Percentiles rank a stretch among this genome's conserved stretches.
Evolutionary conservation across 1,140 invertebrate genomes (phyloP).

Genomic region (Aphelinus atriplicis): DNA sequence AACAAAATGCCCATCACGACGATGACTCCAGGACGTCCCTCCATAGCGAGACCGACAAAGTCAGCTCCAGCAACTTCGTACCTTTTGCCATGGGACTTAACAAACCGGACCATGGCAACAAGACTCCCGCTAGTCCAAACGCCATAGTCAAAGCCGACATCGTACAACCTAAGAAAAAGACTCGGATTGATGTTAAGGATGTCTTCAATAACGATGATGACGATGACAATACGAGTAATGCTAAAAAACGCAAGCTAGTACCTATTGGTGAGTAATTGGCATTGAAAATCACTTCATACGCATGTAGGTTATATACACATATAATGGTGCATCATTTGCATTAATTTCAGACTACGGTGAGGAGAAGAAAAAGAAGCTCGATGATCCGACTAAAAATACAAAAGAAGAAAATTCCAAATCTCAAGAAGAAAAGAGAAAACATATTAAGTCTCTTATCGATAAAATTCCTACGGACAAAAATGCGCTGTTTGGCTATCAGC

Average conservation of each 20-base stretch:
- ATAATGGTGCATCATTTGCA: slow-evolving; percentile 3
- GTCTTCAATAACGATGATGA: slow-evolving; percentile 93
- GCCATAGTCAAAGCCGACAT: slow-evolving; percentile 46
- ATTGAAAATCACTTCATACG: no score
- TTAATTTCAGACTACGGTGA: slow-evolving; percentile 72
- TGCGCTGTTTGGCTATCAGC: slow-evolving; percentile 91
- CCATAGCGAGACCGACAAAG: slow-evolving; percentile 63
- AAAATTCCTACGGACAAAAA: slow-evolving; percentile 98
- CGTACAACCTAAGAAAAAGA: slow-evolving; percentile 69
- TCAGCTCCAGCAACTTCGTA: slow-evolving; percentile 63
- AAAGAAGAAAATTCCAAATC: slow-evolving; percentile 77
- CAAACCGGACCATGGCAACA: slow-evolving; percentile 59
- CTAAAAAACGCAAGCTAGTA: slow-evolving; percentile 86
- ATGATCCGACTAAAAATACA: slow-evolving; percentile 72
- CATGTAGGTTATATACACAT: no score
- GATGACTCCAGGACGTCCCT: slow-evolving; percentile 64
- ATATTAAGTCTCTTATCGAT: slow-evolving; percentile 97
- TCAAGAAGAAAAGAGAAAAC: slow-evolving; percentile 94
- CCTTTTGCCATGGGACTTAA: slow-evolving; percentile 63
- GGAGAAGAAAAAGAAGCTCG: slow-evolving; percentile 67
- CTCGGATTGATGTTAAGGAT: slow-evolving; percentile 85
- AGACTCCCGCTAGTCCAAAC: slow-evolving; percentile 62
- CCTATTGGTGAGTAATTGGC: slow-evolving; percentile 72
- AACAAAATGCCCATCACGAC: slow-evolving; percentile 49
- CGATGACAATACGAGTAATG: slow-evolving; percentile 73